Evolutionary conservation across 2,797 vertebrate genomes (phyloP).

Genomic region (Acipenser ruthenus): DNA sequence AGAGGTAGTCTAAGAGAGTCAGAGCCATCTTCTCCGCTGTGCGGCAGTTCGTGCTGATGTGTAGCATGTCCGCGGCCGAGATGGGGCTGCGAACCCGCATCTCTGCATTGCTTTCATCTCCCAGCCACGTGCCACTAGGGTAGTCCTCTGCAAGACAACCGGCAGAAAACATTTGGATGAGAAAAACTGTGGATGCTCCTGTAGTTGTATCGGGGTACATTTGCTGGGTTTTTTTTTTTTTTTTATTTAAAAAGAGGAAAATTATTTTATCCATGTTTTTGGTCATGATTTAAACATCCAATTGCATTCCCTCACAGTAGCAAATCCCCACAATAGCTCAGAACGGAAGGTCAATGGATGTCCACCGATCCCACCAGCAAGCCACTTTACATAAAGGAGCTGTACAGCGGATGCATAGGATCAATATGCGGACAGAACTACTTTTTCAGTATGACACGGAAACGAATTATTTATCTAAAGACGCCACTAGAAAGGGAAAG

Average conservation of each 20-base stretch:
- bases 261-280: no score
- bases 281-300: no score
- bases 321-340: slow-evolving; percentile 5
- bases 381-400: no score
- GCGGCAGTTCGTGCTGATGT: slow-evolving; percentile 93
- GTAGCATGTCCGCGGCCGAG: slow-evolving; percentile 87
- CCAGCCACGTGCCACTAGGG: slow-evolving; percentile 88
- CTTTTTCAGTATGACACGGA: no score
- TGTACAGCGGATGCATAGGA: no score
- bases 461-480: no score
- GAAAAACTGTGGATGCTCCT: neutral
- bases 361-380: no score
- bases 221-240: no score
- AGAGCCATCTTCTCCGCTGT: slow-evolving; percentile 96
- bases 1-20: slow-evolving; percentile 90
- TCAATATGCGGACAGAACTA: no score
- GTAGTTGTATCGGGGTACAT: no score
- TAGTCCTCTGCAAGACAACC: slow-evolving; percentile 74
- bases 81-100: slow-evolving; percentile 90
- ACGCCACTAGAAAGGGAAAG: no score
- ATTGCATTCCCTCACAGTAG: neutral
- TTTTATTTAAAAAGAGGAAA: no score
- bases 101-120: slow-evolving; percentile 90
- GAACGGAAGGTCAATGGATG: neutral
- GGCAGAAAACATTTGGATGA: neutral